Evolutionary conservation across 2,888 invertebrate genomes (phyloP).

Genomic region (Laspeyria flexula): DNA sequence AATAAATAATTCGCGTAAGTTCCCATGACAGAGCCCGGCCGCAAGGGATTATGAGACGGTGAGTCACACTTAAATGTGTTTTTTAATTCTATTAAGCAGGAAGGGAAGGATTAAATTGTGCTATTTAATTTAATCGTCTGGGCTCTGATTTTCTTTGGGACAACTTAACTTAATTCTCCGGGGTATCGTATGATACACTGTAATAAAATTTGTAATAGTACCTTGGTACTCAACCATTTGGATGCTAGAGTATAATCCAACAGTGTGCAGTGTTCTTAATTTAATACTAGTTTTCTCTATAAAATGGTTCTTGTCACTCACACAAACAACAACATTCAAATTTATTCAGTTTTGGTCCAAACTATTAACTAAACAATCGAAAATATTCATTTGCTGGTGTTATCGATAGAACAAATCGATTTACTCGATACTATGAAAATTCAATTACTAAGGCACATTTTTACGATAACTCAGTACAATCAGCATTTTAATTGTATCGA

Average conservation of each 20-base stretch:
- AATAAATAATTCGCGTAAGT: slow-evolving; percentile 33
- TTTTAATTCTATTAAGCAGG: slow-evolving; percentile 15
- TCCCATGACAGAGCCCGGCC: slow-evolving; percentile 36
- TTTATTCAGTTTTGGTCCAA: not conserved
- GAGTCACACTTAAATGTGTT: slow-evolving; percentile 35
- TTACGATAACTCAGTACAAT: not conserved
- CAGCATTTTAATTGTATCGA: not conserved
- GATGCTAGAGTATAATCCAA: too few species aligned
- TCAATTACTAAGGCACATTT: not conserved
- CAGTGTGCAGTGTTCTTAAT: too few species aligned
- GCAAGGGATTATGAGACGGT: slow-evolving; percentile 38
- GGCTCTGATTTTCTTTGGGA: not conserved
- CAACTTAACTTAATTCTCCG: not conserved
- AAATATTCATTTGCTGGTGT: not conserved
- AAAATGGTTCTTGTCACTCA: too few species aligned
- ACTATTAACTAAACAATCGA: not conserved
- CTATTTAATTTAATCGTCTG: not conserved
- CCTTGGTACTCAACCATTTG: too few species aligned
- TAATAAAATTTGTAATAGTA: too few species aligned
- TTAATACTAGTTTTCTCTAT: too few species aligned
- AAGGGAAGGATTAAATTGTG: slow-evolving; percentile 16
- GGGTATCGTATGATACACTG: too few species aligned
- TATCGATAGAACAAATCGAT: slow-evolving; percentile 1
- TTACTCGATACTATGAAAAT: not conserved
- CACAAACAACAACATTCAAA: too few species aligned